A percentile compares a stretch with the other conserved stretches of the same genome.
These are phyloP conservation scores for Lepus timidus DNA, from an alignment of 2,113 vertebrate species.

Conservation along the genomic window DNA sequence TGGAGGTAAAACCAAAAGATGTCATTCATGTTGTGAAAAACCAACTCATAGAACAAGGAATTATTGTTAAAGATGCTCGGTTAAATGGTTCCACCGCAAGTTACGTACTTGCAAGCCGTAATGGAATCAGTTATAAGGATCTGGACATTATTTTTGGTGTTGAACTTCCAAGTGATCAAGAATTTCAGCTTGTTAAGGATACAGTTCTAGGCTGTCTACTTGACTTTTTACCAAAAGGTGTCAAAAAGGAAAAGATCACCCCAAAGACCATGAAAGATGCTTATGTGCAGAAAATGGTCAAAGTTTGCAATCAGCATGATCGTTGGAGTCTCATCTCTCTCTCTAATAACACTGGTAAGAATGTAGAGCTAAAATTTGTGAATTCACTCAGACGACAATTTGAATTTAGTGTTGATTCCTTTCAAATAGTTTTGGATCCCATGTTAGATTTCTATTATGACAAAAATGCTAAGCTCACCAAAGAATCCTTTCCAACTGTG, in stretches of 20 bases:
- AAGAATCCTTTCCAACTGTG: constrained; percentile 86
- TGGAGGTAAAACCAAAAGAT: constrained; percentile 96
- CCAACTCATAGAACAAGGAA: constrained; percentile 92
- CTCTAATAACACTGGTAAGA: constrained; percentile 98
- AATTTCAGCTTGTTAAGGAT: constrained; percentile 97
- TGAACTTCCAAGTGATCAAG: constrained; percentile 93
- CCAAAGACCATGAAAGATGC: constrained; percentile 95
- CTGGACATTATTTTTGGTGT: constrained; percentile 97
- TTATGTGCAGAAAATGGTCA: constrained; percentile 99
- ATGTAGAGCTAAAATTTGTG: constrained; percentile 97
- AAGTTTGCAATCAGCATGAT: constrained; percentile 94
- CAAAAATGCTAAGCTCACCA: constrained; percentile 83
- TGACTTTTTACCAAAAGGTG: constrained; percentile 94
- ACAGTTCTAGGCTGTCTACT: constrained; percentile 93
- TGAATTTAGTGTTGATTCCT: constrained; percentile 99
- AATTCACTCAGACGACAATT: constrained; percentile 94
- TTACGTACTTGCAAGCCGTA: constrained; percentile 95
- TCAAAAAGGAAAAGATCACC: constrained; percentile 97
- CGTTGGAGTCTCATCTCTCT: constrained; percentile 99
- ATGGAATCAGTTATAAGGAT: constrained; percentile 96
- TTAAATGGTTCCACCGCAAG: constrained; percentile 98
- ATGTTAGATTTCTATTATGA: constrained; percentile 92
- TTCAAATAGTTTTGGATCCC: constrained; percentile 96
- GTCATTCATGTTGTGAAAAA: constrained; percentile 94
- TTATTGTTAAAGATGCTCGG: constrained; percentile 93